Percentiles rank a stretch among this genome's conserved stretches.
phyloP scores from a whole-genome alignment of 2,113 vertebrate species.

The Taurulus bubalis region DNA sequence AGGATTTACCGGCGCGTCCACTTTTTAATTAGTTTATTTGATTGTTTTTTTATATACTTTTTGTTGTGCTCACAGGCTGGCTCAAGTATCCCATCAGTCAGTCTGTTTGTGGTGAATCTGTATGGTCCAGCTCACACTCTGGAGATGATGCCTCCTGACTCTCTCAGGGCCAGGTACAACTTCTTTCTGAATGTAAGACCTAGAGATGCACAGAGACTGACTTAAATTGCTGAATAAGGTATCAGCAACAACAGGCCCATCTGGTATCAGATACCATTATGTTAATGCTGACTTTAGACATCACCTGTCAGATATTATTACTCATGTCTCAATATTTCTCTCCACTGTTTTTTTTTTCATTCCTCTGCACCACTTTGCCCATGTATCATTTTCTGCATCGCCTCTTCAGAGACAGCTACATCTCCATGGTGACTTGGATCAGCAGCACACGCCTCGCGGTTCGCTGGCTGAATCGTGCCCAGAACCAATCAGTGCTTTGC shows the following conservation, averaged over 20 bases:
- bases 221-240: neutral
- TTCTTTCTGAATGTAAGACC: constrained; percentile 14
- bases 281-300: neutral
- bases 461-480: constrained; percentile 86
- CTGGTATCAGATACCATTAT: neutral
- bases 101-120: constrained; percentile 87
- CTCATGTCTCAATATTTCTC: neutral
- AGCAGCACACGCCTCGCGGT: constrained; percentile 84
- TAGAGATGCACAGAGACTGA: neutral
- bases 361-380: neutral
- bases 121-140: constrained; percentile 85
- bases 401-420: constrained; percentile 81
- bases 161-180: constrained; percentile 82
- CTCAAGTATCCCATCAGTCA: constrained; percentile 84
- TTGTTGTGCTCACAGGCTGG: constrained; percentile 79
- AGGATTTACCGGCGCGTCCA: neutral
- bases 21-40: constrained; percentile 1
- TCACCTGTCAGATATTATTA: constrained; percentile 34
- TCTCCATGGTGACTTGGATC: constrained; percentile 88
- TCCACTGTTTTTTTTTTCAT: neutral
- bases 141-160: constrained; percentile 86
- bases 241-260: neutral
- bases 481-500: constrained; percentile 86
- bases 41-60: neutral
- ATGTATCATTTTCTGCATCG: constrained; percentile 37